Percentiles rank a stretch among this genome's conserved stretches.
phyloP scores from a whole-genome alignment of 2,888 invertebrate species.

The Pycnomerus fuliginosus region DNA sequence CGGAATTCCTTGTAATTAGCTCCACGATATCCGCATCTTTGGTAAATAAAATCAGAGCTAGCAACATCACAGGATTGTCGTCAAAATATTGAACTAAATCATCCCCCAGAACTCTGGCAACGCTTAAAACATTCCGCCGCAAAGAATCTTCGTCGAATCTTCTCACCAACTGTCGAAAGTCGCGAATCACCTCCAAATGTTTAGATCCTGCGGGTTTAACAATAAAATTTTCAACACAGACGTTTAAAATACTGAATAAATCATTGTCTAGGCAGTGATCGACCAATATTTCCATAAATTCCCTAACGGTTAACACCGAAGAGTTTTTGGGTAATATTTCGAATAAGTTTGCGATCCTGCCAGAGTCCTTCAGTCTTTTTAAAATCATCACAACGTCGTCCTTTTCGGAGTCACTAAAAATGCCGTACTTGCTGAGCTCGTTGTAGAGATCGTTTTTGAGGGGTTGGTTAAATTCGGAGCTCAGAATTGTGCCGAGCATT shows the following conservation, averaged over 20 bases:
- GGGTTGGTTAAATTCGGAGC: slow-evolving; percentile 52
- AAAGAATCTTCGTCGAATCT: slow-evolving; percentile 53
- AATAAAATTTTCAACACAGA: slow-evolving; percentile 55
- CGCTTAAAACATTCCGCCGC: slow-evolving; percentile 55
- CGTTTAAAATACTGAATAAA: slow-evolving; percentile 57
- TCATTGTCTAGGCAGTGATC: slow-evolving; percentile 58
- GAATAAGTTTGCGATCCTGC: slow-evolving; percentile 57
- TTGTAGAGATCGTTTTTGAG: slow-evolving; percentile 62
- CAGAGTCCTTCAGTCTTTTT: slow-evolving; percentile 60
- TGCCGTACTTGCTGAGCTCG: slow-evolving; percentile 63
- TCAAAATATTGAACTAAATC: slow-evolving; percentile 58
- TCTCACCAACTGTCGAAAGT: slow-evolving; percentile 55
- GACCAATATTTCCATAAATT: slow-evolving; percentile 58
- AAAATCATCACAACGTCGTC: slow-evolving; percentile 59
- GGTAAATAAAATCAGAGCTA: slow-evolving; percentile 59
- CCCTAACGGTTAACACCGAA: slow-evolving; percentile 47
- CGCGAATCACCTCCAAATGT: slow-evolving; percentile 57
- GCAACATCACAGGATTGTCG: slow-evolving; percentile 59
- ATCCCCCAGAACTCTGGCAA: slow-evolving; percentile 58
- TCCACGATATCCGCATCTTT: slow-evolving; percentile 30
- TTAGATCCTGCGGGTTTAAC: slow-evolving; percentile 45
- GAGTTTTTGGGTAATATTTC: slow-evolving; percentile 53
- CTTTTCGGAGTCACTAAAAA: slow-evolving; percentile 62
- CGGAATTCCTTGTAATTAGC: slow-evolving; percentile 27
- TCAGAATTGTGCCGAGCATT: slow-evolving; percentile 58